phyloP scores from a whole-genome alignment of 2,888 invertebrate species.

The Pemphredon lugubris region DNA sequence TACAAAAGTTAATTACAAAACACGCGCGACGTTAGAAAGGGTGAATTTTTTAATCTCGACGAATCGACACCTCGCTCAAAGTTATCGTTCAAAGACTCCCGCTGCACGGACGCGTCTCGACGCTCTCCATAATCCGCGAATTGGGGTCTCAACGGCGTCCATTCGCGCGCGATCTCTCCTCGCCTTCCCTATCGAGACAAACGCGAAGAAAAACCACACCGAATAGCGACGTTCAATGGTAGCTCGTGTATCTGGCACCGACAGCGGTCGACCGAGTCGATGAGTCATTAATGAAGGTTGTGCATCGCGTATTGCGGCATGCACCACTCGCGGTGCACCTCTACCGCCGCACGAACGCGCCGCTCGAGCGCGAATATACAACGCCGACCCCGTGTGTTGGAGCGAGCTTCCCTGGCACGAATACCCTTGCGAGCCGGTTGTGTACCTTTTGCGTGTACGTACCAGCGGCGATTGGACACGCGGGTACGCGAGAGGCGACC shows the following conservation, averaged over 20 bases:
- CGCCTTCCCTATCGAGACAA: not conserved
- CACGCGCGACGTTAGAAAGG: too few relatives aligned
- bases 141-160: too few relatives aligned
- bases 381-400: too few relatives aligned
- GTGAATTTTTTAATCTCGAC: too few relatives aligned
- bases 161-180: too few relatives aligned
- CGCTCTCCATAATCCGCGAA: too few relatives aligned
- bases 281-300: constrained; percentile 73
- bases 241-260: constrained; percentile 52
- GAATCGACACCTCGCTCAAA: too few relatives aligned
- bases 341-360: constrained; percentile 16
- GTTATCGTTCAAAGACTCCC: too few relatives aligned
- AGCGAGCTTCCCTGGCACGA: constrained; percentile 33
- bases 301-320: constrained; percentile 65
- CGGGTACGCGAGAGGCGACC: constrained; percentile 39
- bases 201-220: not conserved
- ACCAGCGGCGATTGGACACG: constrained; percentile 49
- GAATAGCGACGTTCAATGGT: constrained; percentile 45
- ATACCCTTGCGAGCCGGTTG: constrained; percentile 47
- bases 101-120: too few relatives aligned
- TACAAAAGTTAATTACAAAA: too few relatives aligned
- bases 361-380: constrained; percentile 13
- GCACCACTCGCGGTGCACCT: constrained; percentile 47
- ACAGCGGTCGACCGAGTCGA: constrained; percentile 46
- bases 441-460: constrained; percentile 47